phyloP scores from a whole-genome alignment of 2,797 vertebrate species.

The Scyliorhinus canicula region DNA sequence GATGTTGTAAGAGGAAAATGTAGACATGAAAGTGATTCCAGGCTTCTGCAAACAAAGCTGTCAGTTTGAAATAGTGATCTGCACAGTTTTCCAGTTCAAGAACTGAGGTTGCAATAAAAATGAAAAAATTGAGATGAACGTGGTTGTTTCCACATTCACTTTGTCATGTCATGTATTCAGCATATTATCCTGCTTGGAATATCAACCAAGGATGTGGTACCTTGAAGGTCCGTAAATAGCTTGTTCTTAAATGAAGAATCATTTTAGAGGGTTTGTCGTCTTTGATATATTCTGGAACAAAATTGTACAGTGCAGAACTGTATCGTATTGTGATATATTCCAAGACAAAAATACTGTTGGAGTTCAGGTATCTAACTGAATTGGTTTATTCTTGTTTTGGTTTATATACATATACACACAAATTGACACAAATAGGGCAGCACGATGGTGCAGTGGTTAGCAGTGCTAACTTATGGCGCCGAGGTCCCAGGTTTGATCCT shows the following conservation, averaged over 20 bases:
- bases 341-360: no score
- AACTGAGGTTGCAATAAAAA: neutral
- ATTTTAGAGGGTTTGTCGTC: neutral
- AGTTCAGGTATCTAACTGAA: no score
- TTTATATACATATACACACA: no score
- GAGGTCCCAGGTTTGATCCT: no score
- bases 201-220: neutral
- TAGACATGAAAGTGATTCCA: slow-evolving; percentile 32
- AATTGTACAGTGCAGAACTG: neutral
- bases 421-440: no score
- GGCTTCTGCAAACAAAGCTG: slow-evolving; percentile 2
- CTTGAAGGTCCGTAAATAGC: neutral
- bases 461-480: no score
- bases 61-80: slow-evolving; percentile 31
- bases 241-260: neutral
- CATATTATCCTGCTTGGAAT: neutral
- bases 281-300: neutral
- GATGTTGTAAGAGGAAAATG: slow-evolving; percentile 28
- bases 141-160: neutral
- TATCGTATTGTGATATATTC: neutral
- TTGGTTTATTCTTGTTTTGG: no score
- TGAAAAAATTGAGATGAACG: neutral
- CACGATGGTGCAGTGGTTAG: no score
- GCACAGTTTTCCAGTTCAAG: neutral
- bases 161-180: neutral